phyloP scores from a whole-genome alignment of 1,140 invertebrate genomes.

The Antheraea mylitta region DNA sequence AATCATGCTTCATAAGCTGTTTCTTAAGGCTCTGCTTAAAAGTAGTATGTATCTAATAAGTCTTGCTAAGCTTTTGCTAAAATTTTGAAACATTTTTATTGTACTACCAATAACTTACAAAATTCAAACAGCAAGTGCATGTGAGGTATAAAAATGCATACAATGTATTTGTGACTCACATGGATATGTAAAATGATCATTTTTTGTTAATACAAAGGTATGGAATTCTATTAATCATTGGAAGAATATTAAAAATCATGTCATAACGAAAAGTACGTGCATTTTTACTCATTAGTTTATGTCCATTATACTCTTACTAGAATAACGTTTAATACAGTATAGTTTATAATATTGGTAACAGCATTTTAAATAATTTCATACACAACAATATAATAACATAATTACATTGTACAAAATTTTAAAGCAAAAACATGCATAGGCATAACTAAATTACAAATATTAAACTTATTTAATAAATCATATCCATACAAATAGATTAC shows the following conservation, averaged over 20 bases:
- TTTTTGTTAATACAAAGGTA: neutral
- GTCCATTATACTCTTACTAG: neutral
- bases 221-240: neutral
- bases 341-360: too few species aligned
- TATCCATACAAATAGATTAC: slow-evolving; percentile 39
- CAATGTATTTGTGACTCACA: neutral
- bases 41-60: neutral
- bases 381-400: too few species aligned
- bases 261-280: neutral
- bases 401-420: neutral
- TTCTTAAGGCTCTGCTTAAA: slow-evolving; percentile 19
- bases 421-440: slow-evolving; percentile 38
- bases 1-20: slow-evolving; percentile 35
- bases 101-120: neutral
- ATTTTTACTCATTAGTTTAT: neutral
- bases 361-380: too few species aligned
- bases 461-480: slow-evolving; percentile 7
- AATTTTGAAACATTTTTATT: too few species aligned
- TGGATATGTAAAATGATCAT: neutral
- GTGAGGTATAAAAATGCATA: neutral
- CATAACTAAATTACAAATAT: slow-evolving; percentile 17
- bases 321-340: too few species aligned
- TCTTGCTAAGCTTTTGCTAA: neutral
- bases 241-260: neutral
- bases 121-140: neutral